Evolutionary conservation across 1,140 invertebrate genomes (phyloP), one percentile per base, ranked within the genome.

Genomic region (Lethocerus indicus): DNA sequence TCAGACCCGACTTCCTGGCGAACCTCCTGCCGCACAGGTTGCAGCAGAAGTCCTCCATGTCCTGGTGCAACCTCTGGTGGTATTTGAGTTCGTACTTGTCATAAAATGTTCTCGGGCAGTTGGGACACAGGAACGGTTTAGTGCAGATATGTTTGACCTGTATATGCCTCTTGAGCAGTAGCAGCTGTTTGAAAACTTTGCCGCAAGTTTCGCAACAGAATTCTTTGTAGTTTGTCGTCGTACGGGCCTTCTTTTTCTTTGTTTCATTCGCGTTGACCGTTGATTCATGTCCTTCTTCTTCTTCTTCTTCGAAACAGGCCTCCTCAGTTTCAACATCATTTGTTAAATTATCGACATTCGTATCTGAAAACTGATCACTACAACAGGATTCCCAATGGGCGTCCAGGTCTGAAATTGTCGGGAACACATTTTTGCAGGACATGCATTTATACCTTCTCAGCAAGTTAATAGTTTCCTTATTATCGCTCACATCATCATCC

Each of bases 11-110:
- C 5, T 26, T 9, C 7, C 40, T 20, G 2, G 27, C 26, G 45
- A 42, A 44, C 29, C 29, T 50, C 16, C 26, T 20, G 1, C 40
- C 49, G 45, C 49, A 50, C 23, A 50, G 20, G 18, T 44, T 43
- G 25, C 49, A 50, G 20, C 42, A 44, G 13, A 44, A 44, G n/a
- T 44, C 42, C 29, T 44, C 42, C 5, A 44, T 26, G 25, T 44
- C 42, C 21, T 44, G 14, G 21, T 44, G 42, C 27, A 43, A 27
- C 2, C 42, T 2, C 29, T 44, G 42, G 25, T 44, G 42, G 23
- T 44, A 44, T 26, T 44, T 44, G 1, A 44, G 23, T 16, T 44
- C 42, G 29, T 44, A 44, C 13, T 44, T 44, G 25, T 44, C 42
- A 23, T 27, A 44, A 28, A 44, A 44, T 14, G n/a, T 44, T 24